Evolutionary conservation across 2,888 invertebrate genomes (phyloP).

Genomic region (Ectemnius cavifrons): DNA sequence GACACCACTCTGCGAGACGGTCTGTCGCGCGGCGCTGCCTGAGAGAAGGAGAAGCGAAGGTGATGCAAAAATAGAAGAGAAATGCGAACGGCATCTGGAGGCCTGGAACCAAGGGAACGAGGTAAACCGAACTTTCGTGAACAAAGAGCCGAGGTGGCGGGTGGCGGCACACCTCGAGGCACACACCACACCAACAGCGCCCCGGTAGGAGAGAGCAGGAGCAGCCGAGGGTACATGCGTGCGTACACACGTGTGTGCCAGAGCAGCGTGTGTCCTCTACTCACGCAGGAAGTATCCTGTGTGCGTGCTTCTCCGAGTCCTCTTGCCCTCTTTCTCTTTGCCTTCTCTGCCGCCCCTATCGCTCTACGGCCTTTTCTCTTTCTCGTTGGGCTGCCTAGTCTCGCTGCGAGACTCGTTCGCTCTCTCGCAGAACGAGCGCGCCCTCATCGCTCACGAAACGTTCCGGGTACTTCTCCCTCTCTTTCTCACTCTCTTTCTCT

Average conservation of each 20-base stretch:
- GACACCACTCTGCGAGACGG: too few species aligned
- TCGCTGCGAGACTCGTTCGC: too few species aligned
- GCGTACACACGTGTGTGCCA: slow-evolving; percentile 37
- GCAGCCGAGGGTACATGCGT: slow-evolving; percentile 37
- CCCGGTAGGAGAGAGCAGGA: neutral
- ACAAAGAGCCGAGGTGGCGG: slow-evolving; percentile 55
- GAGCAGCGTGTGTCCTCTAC: slow-evolving; percentile 6
- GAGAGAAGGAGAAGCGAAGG: slow-evolving; percentile 8
- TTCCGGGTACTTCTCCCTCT: slow-evolving; percentile 1
- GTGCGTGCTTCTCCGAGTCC: slow-evolving; percentile 15
- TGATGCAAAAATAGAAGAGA: slow-evolving; percentile 54
- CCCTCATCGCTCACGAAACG: slow-evolving; percentile 21
- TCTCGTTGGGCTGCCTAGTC: slow-evolving; percentile 7
- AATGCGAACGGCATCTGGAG: slow-evolving; percentile 34
- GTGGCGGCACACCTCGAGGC: slow-evolving; percentile 51
- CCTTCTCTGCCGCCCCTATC: neutral
- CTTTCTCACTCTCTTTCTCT: slow-evolving; percentile 26
- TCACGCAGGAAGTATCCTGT: slow-evolving; percentile 19
- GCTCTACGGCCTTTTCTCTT: slow-evolving; percentile 12
- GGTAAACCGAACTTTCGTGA: slow-evolving; percentile 67
- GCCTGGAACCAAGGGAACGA: slow-evolving; percentile 53
- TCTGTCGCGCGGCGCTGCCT: too few species aligned
- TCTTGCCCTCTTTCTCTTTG: slow-evolving; percentile 29
- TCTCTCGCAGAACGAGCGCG: too few species aligned
- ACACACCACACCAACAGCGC: neutral